Evolutionary conservation across 2,888 invertebrate genomes (phyloP).

Genomic region (Seira musarum): DNA sequence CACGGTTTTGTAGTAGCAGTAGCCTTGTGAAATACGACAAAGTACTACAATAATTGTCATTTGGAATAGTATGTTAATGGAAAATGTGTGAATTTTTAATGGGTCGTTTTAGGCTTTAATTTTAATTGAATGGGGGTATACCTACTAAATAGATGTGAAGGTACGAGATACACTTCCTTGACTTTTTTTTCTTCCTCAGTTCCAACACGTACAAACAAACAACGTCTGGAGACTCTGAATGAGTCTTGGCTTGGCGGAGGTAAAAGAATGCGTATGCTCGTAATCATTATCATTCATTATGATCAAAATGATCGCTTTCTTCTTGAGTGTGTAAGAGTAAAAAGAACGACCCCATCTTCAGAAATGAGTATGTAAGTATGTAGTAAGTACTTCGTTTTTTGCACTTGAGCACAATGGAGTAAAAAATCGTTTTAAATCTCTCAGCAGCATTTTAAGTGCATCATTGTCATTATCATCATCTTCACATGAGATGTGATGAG

Average conservation of each 20-base stretch:
- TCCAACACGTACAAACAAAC: neutral
- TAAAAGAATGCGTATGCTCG: neutral
- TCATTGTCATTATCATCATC: constrained; percentile 25
- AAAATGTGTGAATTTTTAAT: neutral
- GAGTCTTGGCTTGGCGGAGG: neutral
- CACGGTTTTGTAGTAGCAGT: too few relatives aligned
- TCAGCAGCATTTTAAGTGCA: constrained; percentile 25
- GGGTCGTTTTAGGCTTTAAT: too few relatives aligned
- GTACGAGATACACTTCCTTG: too few relatives aligned
- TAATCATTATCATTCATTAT: constrained; percentile 33
- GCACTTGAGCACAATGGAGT: too few relatives aligned
- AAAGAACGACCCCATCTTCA: too few relatives aligned
- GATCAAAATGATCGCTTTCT: constrained; percentile 19
- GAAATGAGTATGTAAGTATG: too few relatives aligned
- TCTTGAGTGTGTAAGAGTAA: too few relatives aligned
- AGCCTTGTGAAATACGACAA: too few relatives aligned
- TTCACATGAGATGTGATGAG: neutral
- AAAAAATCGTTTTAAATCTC: constrained; percentile 34
- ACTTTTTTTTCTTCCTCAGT: neutral
- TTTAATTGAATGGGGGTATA: too few relatives aligned
- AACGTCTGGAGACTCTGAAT: neutral
- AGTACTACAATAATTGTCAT: too few relatives aligned
- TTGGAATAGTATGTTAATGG: constrained; percentile 16
- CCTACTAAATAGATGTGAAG: too few relatives aligned
- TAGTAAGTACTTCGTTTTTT: too few relatives aligned